These are phyloP conservation scores for Brachynemurus nebulosus DNA, from an alignment of 2,888 invertebrate genomes.

Conservation along the genomic window DNA sequence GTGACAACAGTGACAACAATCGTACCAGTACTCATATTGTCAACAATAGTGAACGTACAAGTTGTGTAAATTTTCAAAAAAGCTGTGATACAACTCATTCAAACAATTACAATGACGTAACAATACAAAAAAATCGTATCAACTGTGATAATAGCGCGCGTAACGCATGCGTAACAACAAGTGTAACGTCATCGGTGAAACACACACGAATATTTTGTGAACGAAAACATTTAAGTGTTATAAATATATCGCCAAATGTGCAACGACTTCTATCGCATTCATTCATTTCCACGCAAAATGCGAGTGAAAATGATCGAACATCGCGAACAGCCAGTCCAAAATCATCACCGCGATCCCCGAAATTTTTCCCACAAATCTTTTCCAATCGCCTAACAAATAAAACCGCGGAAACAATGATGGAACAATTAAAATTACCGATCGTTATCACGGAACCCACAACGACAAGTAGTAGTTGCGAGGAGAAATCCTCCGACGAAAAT, in stretches of 20 bases:
- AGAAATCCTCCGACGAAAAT: not conserved
- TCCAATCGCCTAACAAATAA: not conserved
- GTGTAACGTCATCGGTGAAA: not conserved
- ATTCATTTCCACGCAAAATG: too few species aligned
- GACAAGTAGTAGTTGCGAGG: not conserved
- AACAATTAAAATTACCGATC: not conserved
- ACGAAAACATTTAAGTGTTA: constrained; percentile 3
- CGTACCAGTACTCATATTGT: too few species aligned
- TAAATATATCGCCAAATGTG: constrained; percentile 7
- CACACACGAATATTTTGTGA: not conserved
- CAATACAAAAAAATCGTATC: too few species aligned
- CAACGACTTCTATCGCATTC: constrained; percentile 7
- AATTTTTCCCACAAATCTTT: too few species aligned
- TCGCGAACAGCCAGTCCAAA: not conserved
- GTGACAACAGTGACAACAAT: too few species aligned
- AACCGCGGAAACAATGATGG: not conserved
- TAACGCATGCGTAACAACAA: too few species aligned
- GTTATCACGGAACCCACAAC: not conserved
- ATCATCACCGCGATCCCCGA: not conserved
- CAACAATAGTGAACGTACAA: too few species aligned
- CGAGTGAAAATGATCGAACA: not conserved
- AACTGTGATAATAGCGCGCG: too few species aligned
- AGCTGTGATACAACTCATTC: constrained; percentile 1
- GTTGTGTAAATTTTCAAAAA: constrained; percentile 2
- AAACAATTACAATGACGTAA: too few species aligned